Evolutionary conservation across 2,113 vertebrate genomes (phyloP).

Genomic region (Xiphias gladius): DNA sequence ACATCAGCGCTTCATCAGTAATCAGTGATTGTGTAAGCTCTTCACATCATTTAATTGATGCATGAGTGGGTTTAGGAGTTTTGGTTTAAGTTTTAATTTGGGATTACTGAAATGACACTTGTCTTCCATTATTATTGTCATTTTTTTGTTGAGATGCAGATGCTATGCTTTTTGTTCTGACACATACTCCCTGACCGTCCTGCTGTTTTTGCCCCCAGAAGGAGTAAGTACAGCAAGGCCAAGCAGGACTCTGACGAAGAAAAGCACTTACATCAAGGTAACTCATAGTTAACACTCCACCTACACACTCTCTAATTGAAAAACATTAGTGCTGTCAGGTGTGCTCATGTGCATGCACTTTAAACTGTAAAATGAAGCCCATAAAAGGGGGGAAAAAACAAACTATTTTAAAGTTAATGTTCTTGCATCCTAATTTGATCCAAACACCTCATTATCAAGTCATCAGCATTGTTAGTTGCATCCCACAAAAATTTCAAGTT

Average conservation of each 20-base stretch:
- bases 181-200: conserved; percentile 32
- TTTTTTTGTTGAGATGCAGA: neutral
- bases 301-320: conserved; percentile 38
- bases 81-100: conserved; percentile 22
- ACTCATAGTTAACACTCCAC: conserved; percentile 35
- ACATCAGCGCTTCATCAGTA: conserved; percentile 24
- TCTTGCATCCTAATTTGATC: conserved; percentile 51
- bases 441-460: conserved; percentile 77
- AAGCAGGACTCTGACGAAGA: conserved; percentile 98
- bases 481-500: conserved; percentile 62
- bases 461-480: conserved; percentile 66
- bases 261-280: conserved; percentile 97
- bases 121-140: neutral
- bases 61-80: conserved; percentile 1
- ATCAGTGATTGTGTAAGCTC: conserved; percentile 30
- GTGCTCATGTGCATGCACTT: conserved; percentile 20
- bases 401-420: conserved; percentile 67
- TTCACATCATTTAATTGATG: conserved; percentile 12
- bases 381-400: conserved; percentile 42
- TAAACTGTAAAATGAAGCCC: conserved; percentile 55
- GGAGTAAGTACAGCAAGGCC: conserved; percentile 97
- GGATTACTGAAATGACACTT: conserved; percentile 8
- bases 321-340: conserved; percentile 62
- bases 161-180: neutral
- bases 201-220: conserved; percentile 83